Evolutionary conservation across 2,888 invertebrate species (phyloP), one percentile per base, ranked within the genome.

Genomic region (Dermolepida albohirtum): DNA sequence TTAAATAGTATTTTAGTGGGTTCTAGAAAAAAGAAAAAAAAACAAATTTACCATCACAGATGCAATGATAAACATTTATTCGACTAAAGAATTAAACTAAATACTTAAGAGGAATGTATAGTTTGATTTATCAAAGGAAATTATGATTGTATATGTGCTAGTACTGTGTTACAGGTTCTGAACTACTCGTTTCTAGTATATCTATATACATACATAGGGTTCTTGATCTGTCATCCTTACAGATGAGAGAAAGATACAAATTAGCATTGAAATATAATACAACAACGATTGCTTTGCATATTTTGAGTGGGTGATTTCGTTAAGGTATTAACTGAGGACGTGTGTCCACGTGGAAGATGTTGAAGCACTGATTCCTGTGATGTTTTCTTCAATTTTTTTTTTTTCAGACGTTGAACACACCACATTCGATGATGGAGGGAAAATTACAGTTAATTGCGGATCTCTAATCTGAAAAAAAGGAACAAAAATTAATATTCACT

Each of bases 1-100:
- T 34, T 34, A 34, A 8, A 34, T 34, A 34, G 4, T 4, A 55
- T 54, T 39, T 14, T n/a, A 16, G 27, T n/a, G 12, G 22, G 6
- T 22, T 11, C 14, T 51, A 51, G 39, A 22, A 43, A 17, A 55
- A 17, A 41, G 40, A 17, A 55, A 57, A 57, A 16, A 59, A 34
- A 47, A 27, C 29, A 59, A 59, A 59, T 59, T 59, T 47, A 59
- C 47, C 59, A 59, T 59, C 59, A 59, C 59, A 59, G 59, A 29
- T 59, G 59, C 47, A 59, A 59, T 59, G 59, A 59, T 59, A 59
- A 59, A 59, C 47, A 59, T 27, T n/a, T 44, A 59, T 59, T 59
- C 59, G 29, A 59, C 59, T 59, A 49, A 49, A 49, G 17, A 47
- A 6, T 47, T 16, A 47, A 47, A 47, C 17, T 47, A 49, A 22